These are phyloP conservation scores for Melieria omissa DNA, from an alignment of 2,888 invertebrate genomes.

Conservation along the genomic window DNA sequence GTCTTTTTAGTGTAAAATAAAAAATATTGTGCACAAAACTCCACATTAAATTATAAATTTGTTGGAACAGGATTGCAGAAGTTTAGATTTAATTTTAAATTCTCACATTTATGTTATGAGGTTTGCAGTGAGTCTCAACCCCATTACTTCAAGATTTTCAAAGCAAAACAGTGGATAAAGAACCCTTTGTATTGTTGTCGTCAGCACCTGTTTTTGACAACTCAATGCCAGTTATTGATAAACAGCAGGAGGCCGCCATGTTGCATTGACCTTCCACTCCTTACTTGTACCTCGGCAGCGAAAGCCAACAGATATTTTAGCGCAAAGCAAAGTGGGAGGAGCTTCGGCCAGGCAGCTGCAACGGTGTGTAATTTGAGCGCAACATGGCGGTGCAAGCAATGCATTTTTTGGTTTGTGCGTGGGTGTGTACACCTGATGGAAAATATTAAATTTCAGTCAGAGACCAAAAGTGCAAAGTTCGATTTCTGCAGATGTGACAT, in stretches of 20 bases:
- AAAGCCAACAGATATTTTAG: neutral
- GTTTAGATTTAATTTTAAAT: too few relatives aligned
- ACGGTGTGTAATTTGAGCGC: neutral
- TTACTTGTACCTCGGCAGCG: neutral
- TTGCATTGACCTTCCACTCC: conserved; percentile 5
- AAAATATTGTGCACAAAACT: too few relatives aligned
- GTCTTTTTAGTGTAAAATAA: too few relatives aligned
- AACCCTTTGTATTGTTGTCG: neutral
- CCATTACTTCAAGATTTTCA: too few relatives aligned
- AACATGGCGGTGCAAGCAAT: neutral
- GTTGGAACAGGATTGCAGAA: too few relatives aligned
- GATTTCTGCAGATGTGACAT: neutral
- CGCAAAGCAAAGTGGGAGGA: neutral
- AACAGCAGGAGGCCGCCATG: conserved; percentile 27
- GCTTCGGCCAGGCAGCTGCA: too few relatives aligned
- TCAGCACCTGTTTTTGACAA: conserved; percentile 19
- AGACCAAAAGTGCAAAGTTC: neutral
- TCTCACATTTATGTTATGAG: too few relatives aligned
- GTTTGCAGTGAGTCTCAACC: too few relatives aligned
- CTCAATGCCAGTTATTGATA: conserved; percentile 7
- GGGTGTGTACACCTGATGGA: conserved; percentile 25
- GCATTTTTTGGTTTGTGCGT: neutral
- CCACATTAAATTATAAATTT: too few relatives aligned
- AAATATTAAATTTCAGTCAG: conserved; percentile 21
- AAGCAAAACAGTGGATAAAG: too few relatives aligned